Conservation (phyloP, 2,113 vertebrate genomes). For the Strix uralensis region DNA sequence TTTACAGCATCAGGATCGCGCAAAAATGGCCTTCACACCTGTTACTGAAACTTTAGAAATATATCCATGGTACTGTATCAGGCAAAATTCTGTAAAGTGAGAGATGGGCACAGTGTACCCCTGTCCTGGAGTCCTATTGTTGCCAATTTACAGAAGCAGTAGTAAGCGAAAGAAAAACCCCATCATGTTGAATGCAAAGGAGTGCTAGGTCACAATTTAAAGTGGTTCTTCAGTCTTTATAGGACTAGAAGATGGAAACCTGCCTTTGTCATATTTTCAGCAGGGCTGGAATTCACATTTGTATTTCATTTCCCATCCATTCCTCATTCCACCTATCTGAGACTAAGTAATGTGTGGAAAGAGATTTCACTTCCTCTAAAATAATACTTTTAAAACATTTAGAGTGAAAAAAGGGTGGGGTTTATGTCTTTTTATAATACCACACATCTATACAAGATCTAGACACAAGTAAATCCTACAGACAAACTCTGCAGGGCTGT, state of each 20-base stretch:
- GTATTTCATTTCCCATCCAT: not conserved
- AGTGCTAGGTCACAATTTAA: not conserved
- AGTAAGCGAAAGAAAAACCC: not conserved
- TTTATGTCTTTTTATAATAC: not conserved
- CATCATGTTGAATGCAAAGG: not conserved
- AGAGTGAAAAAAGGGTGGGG: not conserved
- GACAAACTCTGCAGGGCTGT: not conserved
- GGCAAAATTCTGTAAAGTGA: not conserved
- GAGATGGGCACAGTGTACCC: not conserved
- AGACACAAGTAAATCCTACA: not conserved
- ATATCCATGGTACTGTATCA: not conserved
- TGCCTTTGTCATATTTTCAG: not conserved
- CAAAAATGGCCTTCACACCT: not conserved
- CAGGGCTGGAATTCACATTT: not conserved
- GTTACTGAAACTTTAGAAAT: not conserved
- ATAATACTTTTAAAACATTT: not conserved
- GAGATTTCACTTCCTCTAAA: not conserved
- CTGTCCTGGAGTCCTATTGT: not conserved
- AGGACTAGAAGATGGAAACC: not conserved
- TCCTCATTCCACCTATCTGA: not conserved
- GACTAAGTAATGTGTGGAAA: not conserved
- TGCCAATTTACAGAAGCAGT: not conserved
- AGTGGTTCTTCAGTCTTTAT: not conserved
- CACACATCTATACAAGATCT: not conserved
- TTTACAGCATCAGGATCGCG: not conserved